Evolutionary conservation across 2,113 vertebrate species (phyloP).

Genomic region (Syrmaticus mikado): DNA sequence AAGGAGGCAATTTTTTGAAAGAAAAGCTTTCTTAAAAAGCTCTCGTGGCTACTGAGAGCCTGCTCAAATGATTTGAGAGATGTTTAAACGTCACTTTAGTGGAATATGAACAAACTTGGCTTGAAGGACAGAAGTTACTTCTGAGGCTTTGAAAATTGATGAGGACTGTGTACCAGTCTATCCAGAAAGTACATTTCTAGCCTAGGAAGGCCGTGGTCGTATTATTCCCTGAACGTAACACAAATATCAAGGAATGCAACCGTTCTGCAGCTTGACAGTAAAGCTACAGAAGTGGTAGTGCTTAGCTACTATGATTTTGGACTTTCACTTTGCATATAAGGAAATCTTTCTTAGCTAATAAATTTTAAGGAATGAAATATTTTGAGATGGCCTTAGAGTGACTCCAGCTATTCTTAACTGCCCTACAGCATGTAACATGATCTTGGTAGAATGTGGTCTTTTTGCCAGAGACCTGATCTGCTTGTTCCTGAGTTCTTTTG

Average conservation of each 20-base stretch:
- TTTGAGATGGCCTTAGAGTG: neutral
- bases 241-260: neutral
- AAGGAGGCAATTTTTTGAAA: neutral
- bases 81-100: neutral
- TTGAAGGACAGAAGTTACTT: neutral
- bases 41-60: neutral
- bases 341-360: neutral
- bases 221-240: neutral
- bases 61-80: neutral
- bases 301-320: neutral
- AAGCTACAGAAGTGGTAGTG: neutral
- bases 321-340: neutral
- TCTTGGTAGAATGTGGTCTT: neutral
- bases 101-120: neutral
- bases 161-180: neutral
- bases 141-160: neutral
- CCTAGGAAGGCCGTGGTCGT: rapidly evolving
- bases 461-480: neutral
- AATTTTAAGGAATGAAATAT: neutral
- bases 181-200: neutral
- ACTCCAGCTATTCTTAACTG: neutral
- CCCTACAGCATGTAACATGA: neutral
- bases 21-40: neutral
- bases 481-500: neutral
- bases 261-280: neutral